These are phyloP conservation scores for Watsonalla binaria DNA, from an alignment of 2,888 invertebrate species.

Conservation along the genomic window DNA sequence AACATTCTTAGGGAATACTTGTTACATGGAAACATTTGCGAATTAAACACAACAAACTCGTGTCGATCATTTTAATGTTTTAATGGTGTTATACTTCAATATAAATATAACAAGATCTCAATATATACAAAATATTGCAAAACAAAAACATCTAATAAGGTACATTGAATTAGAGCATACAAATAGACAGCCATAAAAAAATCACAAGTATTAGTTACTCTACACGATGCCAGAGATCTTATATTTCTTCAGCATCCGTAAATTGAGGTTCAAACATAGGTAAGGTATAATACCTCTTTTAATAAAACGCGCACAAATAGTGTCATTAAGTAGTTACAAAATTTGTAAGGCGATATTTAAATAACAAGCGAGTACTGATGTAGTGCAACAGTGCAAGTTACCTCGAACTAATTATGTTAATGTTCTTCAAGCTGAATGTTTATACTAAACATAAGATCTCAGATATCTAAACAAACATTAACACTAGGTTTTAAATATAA, in stretches of 20 bases:
- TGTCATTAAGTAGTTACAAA: too few species aligned
- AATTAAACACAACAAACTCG: not conserved
- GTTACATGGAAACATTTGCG: too few species aligned
- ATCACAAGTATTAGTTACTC: conserved; percentile 25
- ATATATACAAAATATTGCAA: conserved; percentile 2
- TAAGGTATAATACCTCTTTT: too few species aligned
- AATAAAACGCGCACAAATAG: too few species aligned
- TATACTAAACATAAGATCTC: conserved; percentile 33
- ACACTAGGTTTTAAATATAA: conserved; percentile 16
- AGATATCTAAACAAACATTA: conserved; percentile 22
- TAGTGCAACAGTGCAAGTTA: too few species aligned
- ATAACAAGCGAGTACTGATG: too few species aligned
- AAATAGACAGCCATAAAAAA: conserved; percentile 36
- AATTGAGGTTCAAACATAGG: too few species aligned
- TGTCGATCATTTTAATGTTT: not conserved
- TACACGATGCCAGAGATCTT: conserved; percentile 4
- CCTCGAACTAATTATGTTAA: conserved; percentile 2
- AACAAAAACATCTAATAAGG: conserved; percentile 1
- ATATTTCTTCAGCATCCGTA: not conserved
- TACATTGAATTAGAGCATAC: conserved; percentile 19
- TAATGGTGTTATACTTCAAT: conserved; percentile 4
- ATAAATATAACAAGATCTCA: conserved; percentile 1
- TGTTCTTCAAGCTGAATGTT: not conserved
- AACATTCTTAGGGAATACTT: too few species aligned
- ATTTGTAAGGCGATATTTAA: too few species aligned